phyloP scores from a whole-genome alignment of 2,113 vertebrate genomes.

The Phyllopteryx taeniolatus region DNA sequence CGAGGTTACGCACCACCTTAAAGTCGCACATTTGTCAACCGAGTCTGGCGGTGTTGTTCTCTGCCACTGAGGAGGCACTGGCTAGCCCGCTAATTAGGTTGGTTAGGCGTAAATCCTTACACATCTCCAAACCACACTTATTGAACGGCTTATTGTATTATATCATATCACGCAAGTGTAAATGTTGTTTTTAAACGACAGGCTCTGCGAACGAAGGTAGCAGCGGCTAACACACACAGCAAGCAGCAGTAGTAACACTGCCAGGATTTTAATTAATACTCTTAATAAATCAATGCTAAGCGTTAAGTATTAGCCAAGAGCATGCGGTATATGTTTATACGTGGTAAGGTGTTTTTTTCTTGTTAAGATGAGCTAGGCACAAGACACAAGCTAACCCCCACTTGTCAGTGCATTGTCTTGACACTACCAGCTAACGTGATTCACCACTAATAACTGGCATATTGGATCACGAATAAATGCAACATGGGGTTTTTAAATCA shows the following conservation, averaged over 20 bases:
- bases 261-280: conserved; percentile 33
- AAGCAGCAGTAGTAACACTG: neutral
- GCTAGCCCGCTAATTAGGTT: conserved; percentile 43
- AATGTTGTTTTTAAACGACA: neutral
- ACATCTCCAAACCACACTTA: neutral
- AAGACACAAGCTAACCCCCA: neutral
- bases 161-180: too few species aligned
- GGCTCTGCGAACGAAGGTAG: neutral
- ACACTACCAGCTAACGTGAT: neutral
- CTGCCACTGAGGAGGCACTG: neutral
- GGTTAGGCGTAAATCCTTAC: neutral
- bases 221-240: conserved; percentile 46
- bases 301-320: conserved; percentile 44
- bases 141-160: neutral
- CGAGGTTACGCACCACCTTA: neutral
- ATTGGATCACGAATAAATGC: neutral
- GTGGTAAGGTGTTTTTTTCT: conserved; percentile 1
- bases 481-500: neutral
- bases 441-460: neutral
- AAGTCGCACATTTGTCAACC: conserved; percentile 28
- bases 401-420: neutral
- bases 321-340: conserved; percentile 20
- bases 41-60: conserved; percentile 25
- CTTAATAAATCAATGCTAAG: conserved; percentile 40
- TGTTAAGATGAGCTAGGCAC: neutral